Percentiles rank a stretch among this genome's conserved stretches.
Evolutionary conservation across 2,113 vertebrate genomes (phyloP).

Genomic region (Phasianus colchicus): DNA sequence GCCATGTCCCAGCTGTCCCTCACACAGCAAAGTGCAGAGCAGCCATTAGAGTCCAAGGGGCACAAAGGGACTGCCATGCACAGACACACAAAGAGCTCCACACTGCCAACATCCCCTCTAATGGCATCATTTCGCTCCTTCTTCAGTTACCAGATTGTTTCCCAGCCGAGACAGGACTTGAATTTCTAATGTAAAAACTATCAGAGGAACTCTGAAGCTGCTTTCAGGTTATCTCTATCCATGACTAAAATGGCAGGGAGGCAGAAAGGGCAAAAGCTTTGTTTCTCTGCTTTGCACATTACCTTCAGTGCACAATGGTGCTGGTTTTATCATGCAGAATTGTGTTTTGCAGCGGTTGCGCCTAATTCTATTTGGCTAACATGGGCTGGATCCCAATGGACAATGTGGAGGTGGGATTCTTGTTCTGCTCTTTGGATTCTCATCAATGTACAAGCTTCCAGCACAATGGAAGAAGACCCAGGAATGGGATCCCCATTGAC

Average conservation of each 20-base stretch:
- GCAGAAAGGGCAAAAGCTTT: background rate
- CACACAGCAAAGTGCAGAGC: background rate
- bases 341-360: accelerated
- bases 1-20: too few species aligned
- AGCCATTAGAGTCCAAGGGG: background rate
- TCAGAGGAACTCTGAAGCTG: background rate
- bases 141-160: slow-evolving; percentile 55
- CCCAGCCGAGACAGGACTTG: slow-evolving; percentile 45
- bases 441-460: accelerated
- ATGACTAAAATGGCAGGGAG: accelerated
- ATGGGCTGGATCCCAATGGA: background rate
- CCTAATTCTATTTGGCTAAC: accelerated
- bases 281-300: background rate
- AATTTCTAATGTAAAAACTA: slow-evolving; percentile 27
- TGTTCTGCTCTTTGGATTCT: background rate
- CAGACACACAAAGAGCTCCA: background rate
- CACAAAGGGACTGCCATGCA: background rate
- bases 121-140: background rate
- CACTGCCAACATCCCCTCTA: background rate
- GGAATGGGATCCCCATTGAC: too few species aligned
- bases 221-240: background rate
- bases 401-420: background rate
- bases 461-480: accelerated
- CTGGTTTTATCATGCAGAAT: accelerated
- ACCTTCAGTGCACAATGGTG: background rate